Evolutionary conservation across 2,888 invertebrate genomes (phyloP), one percentile per base, ranked within the genome.

Genomic region (Leptodirus hochenwartii): DNA sequence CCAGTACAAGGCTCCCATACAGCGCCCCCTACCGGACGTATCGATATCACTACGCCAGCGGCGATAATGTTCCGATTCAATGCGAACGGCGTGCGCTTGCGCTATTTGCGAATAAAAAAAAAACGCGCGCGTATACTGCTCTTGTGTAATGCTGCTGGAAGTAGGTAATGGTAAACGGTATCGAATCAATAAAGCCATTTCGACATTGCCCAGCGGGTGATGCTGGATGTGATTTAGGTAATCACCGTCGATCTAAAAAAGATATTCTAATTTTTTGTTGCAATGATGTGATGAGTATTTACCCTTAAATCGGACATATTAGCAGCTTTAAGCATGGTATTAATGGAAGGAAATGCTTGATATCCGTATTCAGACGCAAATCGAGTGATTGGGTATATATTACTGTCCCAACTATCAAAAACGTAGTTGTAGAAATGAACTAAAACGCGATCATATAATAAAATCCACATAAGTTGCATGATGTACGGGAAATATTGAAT

Each of bases 1-100:
- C 96, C 96, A 98, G 54, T 91, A 98, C 30, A 98, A 60, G 1
- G 93, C 88, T 1, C 96, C 96, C 91, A 93, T 95, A 0, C 93
- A 96, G 36, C 61, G 50, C 4, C 79, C 79, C 42, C 63, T 53
- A 1, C 71, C 69, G n/a, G 50, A 36, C 12, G 46, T 45, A 38
- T 60, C 53, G 5, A 64, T 31, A 22, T 42, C 47, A 29, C 59
- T 61, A 37, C 52, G 54, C 39, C 56, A 62, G 43, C 75, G 71
- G 17, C 84, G 63, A 51, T 87, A 87, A 34, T 66, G 64, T 48
- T 95, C 93, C 0, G 85, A 78, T 56, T 90, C 76, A 3, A 72
- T 64, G 53, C 84, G 85, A 22, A 84, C 69, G 1, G 82, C 69
- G 66, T 91, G 72, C 0, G 93, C 91, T 62, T 96, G 95, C 37